Evolutionary conservation across 2,888 invertebrate genomes (phyloP), one percentile per base, ranked within the genome.

Genomic region (Oligia fasciuncula): DNA sequence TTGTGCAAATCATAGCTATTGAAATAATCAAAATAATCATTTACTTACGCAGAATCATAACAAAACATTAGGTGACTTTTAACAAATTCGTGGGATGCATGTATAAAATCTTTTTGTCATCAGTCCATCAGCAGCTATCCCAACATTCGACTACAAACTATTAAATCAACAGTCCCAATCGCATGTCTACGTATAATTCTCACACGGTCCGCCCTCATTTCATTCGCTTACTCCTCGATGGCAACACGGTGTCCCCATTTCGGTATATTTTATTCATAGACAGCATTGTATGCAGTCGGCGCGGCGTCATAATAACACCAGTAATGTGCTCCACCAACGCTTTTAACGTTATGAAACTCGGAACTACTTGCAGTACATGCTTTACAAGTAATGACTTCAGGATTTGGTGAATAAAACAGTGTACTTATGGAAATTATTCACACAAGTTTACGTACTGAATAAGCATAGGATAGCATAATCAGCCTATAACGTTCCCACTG

Each of bases 261-360:
- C 88, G 80, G 86, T 84, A 92, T 92, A 94, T 92, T 91, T 93
- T 93, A 94, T 93, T 94, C 93, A 93, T 91, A 81, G 87, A 73
- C 78, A 80, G 88, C 90, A 93, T 93, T 91, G 91, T 91, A 87
- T 91, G 88, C 86, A 82, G 81, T 77, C 84, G 78, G 76, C 84
- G 70, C 68, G 54, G 80, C 76, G 79, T 85, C 83, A 89, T 88
- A 90, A 89, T 89, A 87, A 88, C 89, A 86, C 83, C 86, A 78
- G 79, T 85, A 86, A 87, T 85, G 77, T 85, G 84, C 84, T 86
- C 70, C 71, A 84, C 83, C 77, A 60, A 77, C 73, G 83, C 86
- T 89, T 87, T 89, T 86, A 86, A 86, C 85, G 80, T 90, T 87
- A 90, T 88, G 86, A 90, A 85, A 87, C 84, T 83, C 76, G 76